Base-by-base conservation (phyloP, 2,888 invertebrate species). In the Drosophila cracens region DNA sequence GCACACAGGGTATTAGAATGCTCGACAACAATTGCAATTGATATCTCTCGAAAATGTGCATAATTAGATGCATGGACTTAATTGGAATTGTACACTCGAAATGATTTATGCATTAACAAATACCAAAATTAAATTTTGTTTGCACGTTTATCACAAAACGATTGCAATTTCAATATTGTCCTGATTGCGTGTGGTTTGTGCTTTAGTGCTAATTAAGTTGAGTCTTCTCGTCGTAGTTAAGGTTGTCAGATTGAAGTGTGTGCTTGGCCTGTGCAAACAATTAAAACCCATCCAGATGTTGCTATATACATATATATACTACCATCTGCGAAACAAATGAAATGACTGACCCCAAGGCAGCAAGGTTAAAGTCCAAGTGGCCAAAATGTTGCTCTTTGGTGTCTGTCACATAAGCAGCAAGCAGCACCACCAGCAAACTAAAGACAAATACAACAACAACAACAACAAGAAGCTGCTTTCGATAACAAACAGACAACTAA, bases 191-290 rank as follows among this genome's bases (percentile, higher is more conserved):
- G 49, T 34, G 60, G 53, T 62, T 65, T 62, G 43, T 66, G 60
- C 36, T 51, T 52, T 60, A 70, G 71, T 69, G 72, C 77, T 83
- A 87, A 85, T 89, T 87, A 77, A 77, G 71, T 65, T 60, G 54
- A 56, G 36, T n/a, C 27, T 27, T 10, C 38, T 29, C 27, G 53
- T 68, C 80, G 21, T 87, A 89, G 87, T 89, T 89, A 86, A 89
- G 77, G 75, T 74, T 73, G 82, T 70, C 53, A 76, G 83, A 87
- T 85, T 18, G 18, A 38, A 38, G 8, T 38, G 38, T 18, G 13
- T 46, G 46, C 46, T 21, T 16, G 46, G 46, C 46, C 57, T 52
- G 51, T 60, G 54, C 33, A 66, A 53, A 57, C 58, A 64, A 64
- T 51, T 56, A 57, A 46, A 62, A 21, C 31, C 48, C 29, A 46